These are phyloP conservation scores for Drosophila eohydei DNA, from an alignment of 2,888 invertebrate genomes.

Conservation along the genomic window DNA sequence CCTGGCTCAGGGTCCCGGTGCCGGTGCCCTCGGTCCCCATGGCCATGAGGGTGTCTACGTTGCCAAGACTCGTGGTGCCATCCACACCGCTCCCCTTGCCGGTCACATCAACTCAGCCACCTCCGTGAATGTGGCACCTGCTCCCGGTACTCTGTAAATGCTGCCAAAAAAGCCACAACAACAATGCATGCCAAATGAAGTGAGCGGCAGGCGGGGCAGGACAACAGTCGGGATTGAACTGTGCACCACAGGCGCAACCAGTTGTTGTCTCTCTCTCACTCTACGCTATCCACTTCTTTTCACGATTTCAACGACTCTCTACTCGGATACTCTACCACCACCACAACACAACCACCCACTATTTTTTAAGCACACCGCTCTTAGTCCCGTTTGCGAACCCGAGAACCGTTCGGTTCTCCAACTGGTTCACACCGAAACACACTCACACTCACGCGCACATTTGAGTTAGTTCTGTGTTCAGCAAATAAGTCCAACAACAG, in stretches of 20 bases:
- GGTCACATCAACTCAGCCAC: slow-evolving; percentile 84
- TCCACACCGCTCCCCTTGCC: slow-evolving; percentile 84
- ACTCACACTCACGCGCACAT: slow-evolving; percentile 54
- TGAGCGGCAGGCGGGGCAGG: slow-evolving; percentile 27
- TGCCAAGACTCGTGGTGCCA: slow-evolving; percentile 84
- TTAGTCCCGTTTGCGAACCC: slow-evolving; percentile 62
- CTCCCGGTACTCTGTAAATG: slow-evolving; percentile 82
- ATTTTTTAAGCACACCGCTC: slow-evolving; percentile 74
- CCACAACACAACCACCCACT: slow-evolving; percentile 38
- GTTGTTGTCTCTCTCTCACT: slow-evolving; percentile 41
- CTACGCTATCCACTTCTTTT: slow-evolving; percentile 37
- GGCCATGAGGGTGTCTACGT: slow-evolving; percentile 83
- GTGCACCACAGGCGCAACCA: slow-evolving; percentile 21
- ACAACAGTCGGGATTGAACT: slow-evolving; percentile 10
- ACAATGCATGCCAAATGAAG: slow-evolving; percentile 59
- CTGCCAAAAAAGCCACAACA: slow-evolving; percentile 10
- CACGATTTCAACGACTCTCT: slow-evolving; percentile 64
- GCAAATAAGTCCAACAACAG: slow-evolving; percentile 76
- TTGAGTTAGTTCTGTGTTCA: slow-evolving; percentile 65
- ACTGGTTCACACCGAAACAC: slow-evolving; percentile 26
- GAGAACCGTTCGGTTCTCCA: slow-evolving; percentile 17
- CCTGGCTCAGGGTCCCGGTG: slow-evolving; percentile 77
- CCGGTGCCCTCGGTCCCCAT: slow-evolving; percentile 82
- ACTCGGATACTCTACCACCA: slow-evolving; percentile 68
- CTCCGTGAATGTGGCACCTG: slow-evolving; percentile 83